phyloP scores from a whole-genome alignment of 1,140 invertebrate genomes.

The Andricus grossulariae region DNA sequence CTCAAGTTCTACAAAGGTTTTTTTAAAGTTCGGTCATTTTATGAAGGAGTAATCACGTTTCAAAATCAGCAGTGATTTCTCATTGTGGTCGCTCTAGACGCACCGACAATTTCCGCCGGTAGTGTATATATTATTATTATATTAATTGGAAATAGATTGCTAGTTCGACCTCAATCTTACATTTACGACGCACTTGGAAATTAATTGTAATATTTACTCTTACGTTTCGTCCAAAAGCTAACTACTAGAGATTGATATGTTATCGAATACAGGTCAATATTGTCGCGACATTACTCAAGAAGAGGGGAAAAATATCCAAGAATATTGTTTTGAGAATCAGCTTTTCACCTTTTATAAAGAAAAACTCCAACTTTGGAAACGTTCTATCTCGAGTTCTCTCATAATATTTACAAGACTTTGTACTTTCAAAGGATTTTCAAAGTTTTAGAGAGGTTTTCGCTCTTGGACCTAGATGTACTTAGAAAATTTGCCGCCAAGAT shows the following conservation, averaged over 20 bases:
- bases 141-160: background rate
- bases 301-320: background rate
- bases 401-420: constrained; percentile 27
- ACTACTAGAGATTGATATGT: constrained; percentile 24
- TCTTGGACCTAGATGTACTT: background rate
- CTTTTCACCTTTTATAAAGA: constrained; percentile 2
- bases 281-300: background rate
- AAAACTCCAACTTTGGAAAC: background rate
- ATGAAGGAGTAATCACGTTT: no score
- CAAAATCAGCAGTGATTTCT: no score
- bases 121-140: no score
- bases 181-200: background rate
- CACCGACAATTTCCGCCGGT: no score
- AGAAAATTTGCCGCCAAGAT: constrained; percentile 10
- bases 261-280: constrained; percentile 23
- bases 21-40: no score
- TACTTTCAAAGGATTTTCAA: constrained; percentile 7
- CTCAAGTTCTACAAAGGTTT: no score
- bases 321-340: constrained; percentile 9
- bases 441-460: background rate
- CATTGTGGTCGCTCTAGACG: no score
- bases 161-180: background rate
- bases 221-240: background rate
- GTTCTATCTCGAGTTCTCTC: background rate
- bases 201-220: constrained; percentile 19